Conservation (phyloP, 2,797 vertebrate genomes). For the Phaenicophaeus curvirostris region DNA sequence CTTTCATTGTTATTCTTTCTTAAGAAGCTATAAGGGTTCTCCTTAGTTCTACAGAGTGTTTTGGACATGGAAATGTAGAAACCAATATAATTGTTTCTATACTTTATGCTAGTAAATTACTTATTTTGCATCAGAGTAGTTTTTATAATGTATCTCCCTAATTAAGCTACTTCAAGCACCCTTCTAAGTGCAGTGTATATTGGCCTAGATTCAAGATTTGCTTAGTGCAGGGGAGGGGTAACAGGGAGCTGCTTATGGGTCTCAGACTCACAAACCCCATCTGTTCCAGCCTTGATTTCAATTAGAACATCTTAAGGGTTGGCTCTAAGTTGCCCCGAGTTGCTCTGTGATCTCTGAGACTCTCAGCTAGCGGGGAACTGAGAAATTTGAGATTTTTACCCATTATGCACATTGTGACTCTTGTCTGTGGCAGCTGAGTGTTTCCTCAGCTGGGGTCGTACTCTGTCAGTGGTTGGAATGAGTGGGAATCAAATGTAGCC, state of each 20-base stretch:
- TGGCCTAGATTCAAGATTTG: conserved; percentile 5
- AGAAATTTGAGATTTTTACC: neutral
- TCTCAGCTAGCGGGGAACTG: neutral
- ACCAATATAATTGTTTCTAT: neutral
- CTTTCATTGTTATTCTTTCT: neutral
- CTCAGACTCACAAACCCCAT: neutral
- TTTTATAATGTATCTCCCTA: neutral
- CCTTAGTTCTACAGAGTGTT: fast-evolving
- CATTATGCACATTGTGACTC: neutral
- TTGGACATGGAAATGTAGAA: neutral
- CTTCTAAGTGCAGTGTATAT: neutral
- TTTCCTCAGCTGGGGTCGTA: neutral
- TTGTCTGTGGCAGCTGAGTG: neutral
- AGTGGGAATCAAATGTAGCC: neutral
- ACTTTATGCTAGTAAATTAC: neutral
- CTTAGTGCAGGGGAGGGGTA: neutral
- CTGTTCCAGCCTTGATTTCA: neutral
- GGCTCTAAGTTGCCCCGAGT: neutral
- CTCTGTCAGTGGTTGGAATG: neutral
- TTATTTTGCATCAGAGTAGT: neutral
- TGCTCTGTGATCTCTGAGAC: neutral
- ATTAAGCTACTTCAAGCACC: conserved; percentile 20
- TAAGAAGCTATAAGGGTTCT: neutral
- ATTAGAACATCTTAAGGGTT: neutral
- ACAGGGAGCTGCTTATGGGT: neutral